A percentile compares a stretch with the other conserved stretches of the same genome.
Evolutionary conservation across 1,140 invertebrate species (phyloP).

Genomic region (Zophobas atratus): DNA sequence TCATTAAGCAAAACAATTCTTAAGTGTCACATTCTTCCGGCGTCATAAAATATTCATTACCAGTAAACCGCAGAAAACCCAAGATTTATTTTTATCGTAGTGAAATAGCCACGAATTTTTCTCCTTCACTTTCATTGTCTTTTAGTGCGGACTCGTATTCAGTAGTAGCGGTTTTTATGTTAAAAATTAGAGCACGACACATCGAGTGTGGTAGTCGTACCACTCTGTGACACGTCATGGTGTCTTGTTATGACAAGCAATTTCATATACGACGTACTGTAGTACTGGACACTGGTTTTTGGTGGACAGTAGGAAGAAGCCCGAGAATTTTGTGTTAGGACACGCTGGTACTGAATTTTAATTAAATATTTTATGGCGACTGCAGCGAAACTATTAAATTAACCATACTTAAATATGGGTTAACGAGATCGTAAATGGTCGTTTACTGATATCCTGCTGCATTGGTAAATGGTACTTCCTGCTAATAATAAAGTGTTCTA

Average conservation of each 20-base stretch:
- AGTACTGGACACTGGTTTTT: slow-evolving; percentile 8
- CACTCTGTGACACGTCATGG: slow-evolving; percentile 54
- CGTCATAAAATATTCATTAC: slow-evolving; percentile 9
- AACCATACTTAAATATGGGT: slow-evolving; percentile 30
- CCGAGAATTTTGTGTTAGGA: slow-evolving; percentile 14
- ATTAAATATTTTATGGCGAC: slow-evolving; percentile 26
- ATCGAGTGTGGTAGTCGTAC: slow-evolving; percentile 40
- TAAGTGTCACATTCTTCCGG: neutral
- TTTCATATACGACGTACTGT: slow-evolving; percentile 29
- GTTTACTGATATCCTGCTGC: neutral
- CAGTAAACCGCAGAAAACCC: neutral
- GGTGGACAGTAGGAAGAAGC: neutral
- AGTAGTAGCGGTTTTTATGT: slow-evolving; percentile 38
- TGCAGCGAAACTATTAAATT: slow-evolving; percentile 4
- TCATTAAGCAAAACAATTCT: neutral
- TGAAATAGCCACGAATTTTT: slow-evolving; percentile 4
- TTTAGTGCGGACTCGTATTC: slow-evolving; percentile 22
- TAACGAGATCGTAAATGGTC: slow-evolving; percentile 17
- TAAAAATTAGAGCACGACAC: slow-evolving; percentile 37
- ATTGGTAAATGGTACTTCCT: neutral
- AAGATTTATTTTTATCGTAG: neutral
- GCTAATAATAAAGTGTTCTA: neutral
- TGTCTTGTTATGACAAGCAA: slow-evolving; percentile 41
- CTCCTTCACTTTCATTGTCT: slow-evolving; percentile 48
- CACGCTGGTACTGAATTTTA: slow-evolving; percentile 31